Base-by-base conservation (phyloP, 2,888 invertebrate genomes). In the Trachelus troglodyta region DNA sequence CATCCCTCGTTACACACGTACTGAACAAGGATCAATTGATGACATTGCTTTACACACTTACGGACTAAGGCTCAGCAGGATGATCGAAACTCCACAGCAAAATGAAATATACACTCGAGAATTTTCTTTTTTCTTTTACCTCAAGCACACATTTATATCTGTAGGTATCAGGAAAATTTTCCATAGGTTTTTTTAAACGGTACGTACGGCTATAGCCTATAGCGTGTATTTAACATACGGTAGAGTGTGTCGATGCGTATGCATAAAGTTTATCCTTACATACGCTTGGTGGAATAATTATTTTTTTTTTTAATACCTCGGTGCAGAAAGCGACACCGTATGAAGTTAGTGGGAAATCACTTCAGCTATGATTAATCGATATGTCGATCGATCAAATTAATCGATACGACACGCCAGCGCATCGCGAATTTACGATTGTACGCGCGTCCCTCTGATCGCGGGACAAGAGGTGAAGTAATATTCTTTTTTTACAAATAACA, bases 11-110 rank as follows among this genome's bases (percentile, higher is more conserved):
- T 71, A 71, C 15, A 71, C 71, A 31, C 31, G 33, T 4, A 3
- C 31, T 11, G 56, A 71, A 34, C 33, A 71, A 71, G 71, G 31
- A 34, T 34, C 31, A 31, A 71, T 23, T 15, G 31, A 23, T 31
- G 71, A 71, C 71, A 71, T 71, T 31, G 71, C 71, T 31, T 71
- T 71, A 71, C 71, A 31, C 71, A 71, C 31, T 71, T 71, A 71
- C 15, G 15, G 3, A 71, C 12, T 34, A 33, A 31, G 71, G 31
- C 33, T 71, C 71, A 71, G 71, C 31, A 71, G 31, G 71, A 30
- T 34, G 71, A 71, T 31, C 31, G n/a, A 1, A 71, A 15, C 33
- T 71, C 31, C 31, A 71, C 71, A 71, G 30, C 33, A 71, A 56
- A 56, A 40, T 40, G 12, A 37, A 15, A 40, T 40, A 40, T 56